Base-by-base conservation (phyloP, 2,888 invertebrate genomes). In the Muschampia plurimacula region DNA sequence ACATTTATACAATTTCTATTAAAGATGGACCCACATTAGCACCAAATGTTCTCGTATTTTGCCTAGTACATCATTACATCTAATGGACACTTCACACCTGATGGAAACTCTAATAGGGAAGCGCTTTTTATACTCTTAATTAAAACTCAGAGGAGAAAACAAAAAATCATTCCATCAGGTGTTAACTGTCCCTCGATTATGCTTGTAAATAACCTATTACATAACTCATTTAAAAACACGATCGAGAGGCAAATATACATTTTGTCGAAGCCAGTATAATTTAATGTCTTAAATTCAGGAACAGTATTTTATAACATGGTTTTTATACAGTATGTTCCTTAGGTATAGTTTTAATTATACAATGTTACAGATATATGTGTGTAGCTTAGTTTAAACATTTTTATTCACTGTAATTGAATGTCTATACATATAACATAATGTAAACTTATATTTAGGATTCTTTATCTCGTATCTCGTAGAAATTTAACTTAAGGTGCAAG, bases 1-100 rank as follows among this genome's bases (percentile, higher is more conserved):
- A 75, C 76, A 70, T 72, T 74, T 74, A 76, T 72, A 76, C 76
- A 74, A 75, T 74, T 72, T 68, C 73, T 76, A 76, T 76, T 69
- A 62, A 72, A 72, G 72, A 72, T 72, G 72, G 72, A 72, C 72
- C 72, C 72, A 72, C 72, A 72, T 67, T 72, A 72, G 72, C 72
- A 72, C 72, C 72, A 67, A 62, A 46, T 62, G 67, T 59, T 59
- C 66, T 44, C 15, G 60, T 72, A 72, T 62, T 55, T 72, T 60
- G 66, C 71, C 66, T 32, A 66, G 59, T 71, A 71, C 60, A 65
- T 65, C 59, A 57, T 66, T 66, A 64, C 32, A 52, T 44, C 12
- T 55, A 12, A 52, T 22, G 57, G 65, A 49, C 65, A 28, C 12
- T 10, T 65, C 57, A 10, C 66, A 71, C 36, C 59, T 39, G 28